Base-by-base conservation (phyloP, 2,797 vertebrate species). In the Spizella passerina region DNA sequence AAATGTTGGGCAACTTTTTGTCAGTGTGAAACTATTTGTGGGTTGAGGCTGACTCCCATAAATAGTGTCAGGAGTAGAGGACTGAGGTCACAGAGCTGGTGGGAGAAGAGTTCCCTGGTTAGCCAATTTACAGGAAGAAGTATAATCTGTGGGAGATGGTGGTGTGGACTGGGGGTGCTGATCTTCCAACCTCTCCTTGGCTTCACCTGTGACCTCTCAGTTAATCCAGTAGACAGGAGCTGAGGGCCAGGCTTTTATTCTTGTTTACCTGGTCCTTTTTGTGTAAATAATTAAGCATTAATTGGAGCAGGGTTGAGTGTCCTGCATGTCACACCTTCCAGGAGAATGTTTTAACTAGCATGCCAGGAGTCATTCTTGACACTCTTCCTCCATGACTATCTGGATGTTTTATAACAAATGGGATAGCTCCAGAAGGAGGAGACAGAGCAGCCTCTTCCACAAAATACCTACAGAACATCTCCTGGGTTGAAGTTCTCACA, bases 331-430 rank as follows among this genome's bases (percentile, higher is more conserved):
- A 94, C 94, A 70, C 90, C 90, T 94, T 66, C n/a, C 66, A 93
- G 73, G 70, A 91, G 93, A 95, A 93, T 88, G 63, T 76, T 88
- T 93, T 95, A 90, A 95, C 65, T 77, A 86, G 76, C 77, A 64
- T 72, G 63, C 76, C 77, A 72, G 52, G 36, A 88, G 50, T 93
- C 90, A 94, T 93, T 91, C 80, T 94, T 94, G 59, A 82, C 82
- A 66, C 82, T 88, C 87, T 79, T 96, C 55, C 50, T 76, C 52
- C 21, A 36, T 91, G 93, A 94, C 50, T 88, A 12, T 69, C 29
- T 65, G 23, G 34, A 59, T 88, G 27, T 61, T 91, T 91, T 94
- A 69, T 81, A 85, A 61, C 68, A 89, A 89, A 43, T 86, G 23
- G 29, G 55, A 50, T 69, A 63, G 30, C 23, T 86, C 49, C 19